Base-by-base conservation (phyloP, 1,140 invertebrate species). In the Diabrotica undecimpunctata region DNA sequence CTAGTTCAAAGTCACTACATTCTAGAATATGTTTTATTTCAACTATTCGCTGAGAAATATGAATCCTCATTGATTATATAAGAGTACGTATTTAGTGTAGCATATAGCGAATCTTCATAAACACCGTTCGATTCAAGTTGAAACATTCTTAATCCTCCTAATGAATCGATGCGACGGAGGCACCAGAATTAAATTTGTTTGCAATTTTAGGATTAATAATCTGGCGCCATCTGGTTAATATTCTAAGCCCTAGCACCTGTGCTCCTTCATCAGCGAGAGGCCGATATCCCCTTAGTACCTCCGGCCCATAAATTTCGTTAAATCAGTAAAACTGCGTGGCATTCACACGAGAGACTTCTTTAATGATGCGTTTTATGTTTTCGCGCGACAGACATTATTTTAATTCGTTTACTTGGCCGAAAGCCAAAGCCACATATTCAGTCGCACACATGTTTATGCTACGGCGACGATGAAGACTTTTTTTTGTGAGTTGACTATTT, bases 361-460 rank as follows among this genome's bases (percentile, higher is more conserved):
- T 78, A 76, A 77, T 77, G 75, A 75, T 76, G 72, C 76, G 70
- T 76, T 78, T 78, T 78, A 78, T 78, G 76, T 74, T 76, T 77
- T 75, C 71, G 77, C 76, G 75, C 76, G 77, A 77, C 74, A 69
- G 74, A 78, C 74, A 77, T 78, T 77, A 78, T 78, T 78, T 77
- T 77, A 77, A 77, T 77, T 75, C 75, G 72, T 74, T 68, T 66
- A 64, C 70, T 74, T 77, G 77, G 77, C 75, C 67, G 60, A 51
- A 56, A 66, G 73, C 77, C 77, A 78, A 72, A 52, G 65, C 66
- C 41, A 46, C 41, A 46, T 64, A 65, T 68, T 61, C 52, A 66
- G 71, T 46, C 41, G 41, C 41, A 66, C 72, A 75, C 72, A 75
- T 75, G 74, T 75, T 75, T 75, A 74, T 72, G 68, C 66, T 70